Evolutionary conservation across 2,888 invertebrate genomes (phyloP).

Genomic region (Fragum fragum): DNA sequence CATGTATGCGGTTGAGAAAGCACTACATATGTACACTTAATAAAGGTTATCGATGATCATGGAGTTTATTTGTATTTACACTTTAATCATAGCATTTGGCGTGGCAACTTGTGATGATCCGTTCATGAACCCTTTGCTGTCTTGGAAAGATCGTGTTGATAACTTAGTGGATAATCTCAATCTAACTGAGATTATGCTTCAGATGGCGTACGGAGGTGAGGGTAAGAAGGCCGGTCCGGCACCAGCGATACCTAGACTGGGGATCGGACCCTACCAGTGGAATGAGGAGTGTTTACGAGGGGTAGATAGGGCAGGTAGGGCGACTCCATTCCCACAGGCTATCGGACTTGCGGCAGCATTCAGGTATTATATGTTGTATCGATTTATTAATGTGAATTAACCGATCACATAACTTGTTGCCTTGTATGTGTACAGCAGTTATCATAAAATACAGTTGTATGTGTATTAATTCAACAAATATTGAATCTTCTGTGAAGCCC

Average conservation of each 20-base stretch:
- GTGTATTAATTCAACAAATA: no score
- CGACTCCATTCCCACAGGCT: conserved; percentile 84
- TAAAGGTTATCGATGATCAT: no score
- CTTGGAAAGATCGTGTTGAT: conserved; percentile 81
- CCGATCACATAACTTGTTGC: no score
- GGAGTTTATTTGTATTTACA: neutral
- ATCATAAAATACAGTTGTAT: no score
- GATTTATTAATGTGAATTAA: no score
- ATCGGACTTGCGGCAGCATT: conserved; percentile 84
- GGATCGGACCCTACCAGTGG: conserved; percentile 82
- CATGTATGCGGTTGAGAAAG: no score
- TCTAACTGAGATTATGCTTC: conserved; percentile 78
- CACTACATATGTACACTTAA: no score
- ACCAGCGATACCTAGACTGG: conserved; percentile 79
- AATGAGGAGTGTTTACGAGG: conserved; percentile 84
- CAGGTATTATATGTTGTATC: conserved; percentile 69
- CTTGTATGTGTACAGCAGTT: no score
- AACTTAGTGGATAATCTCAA: conserved; percentile 82
- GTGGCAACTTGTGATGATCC: conserved; percentile 65
- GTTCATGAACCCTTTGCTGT: conserved; percentile 79
- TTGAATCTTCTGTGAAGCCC: no score
- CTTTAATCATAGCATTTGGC: neutral
- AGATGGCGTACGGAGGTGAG: conserved; percentile 77
- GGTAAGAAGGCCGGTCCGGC: conserved; percentile 76
- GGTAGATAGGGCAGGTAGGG: conserved; percentile 79